These are phyloP conservation scores for Remorina albescens DNA, from an alignment of 2,797 vertebrate genomes.

Conservation along the genomic window DNA sequence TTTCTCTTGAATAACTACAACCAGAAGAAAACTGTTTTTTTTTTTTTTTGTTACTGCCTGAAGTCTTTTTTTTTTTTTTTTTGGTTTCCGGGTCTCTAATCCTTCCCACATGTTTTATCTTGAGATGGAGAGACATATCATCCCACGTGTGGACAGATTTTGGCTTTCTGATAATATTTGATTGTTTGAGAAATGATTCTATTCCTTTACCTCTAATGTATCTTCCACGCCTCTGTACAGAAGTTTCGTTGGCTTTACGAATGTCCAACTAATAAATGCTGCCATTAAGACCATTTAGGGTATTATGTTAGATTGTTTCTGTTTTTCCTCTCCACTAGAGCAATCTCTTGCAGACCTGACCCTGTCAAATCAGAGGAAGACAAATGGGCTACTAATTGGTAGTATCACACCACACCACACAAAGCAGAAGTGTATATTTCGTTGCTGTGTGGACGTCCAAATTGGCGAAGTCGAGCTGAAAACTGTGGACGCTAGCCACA, in stretches of 20 bases:
- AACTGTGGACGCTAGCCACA: not conserved
- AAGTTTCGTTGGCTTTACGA: not conserved
- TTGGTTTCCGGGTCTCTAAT: not conserved
- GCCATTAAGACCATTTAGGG: not conserved
- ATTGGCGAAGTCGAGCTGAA: not conserved
- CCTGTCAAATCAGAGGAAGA: not conserved
- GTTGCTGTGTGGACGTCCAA: not conserved
- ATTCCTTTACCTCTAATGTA: not conserved
- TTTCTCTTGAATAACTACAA: not conserved
- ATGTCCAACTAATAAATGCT: too few species aligned
- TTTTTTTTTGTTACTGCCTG: not conserved
- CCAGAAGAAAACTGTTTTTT: too few species aligned
- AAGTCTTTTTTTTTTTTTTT: not conserved
- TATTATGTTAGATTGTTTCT: not conserved
- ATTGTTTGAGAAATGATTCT: too few species aligned
- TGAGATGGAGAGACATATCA: not conserved
- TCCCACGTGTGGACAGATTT: constrained; percentile 18
- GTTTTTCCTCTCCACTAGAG: not conserved
- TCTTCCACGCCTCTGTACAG: not conserved
- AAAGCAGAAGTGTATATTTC: not conserved
- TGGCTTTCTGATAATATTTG: constrained; percentile 14
- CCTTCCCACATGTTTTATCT: constrained; percentile 19
- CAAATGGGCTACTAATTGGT: not conserved
- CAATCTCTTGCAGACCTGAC: not conserved
- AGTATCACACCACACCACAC: not conserved